Base-by-base conservation (phyloP, 1,140 invertebrate genomes). In the Drosophila kurseongensis region DNA sequence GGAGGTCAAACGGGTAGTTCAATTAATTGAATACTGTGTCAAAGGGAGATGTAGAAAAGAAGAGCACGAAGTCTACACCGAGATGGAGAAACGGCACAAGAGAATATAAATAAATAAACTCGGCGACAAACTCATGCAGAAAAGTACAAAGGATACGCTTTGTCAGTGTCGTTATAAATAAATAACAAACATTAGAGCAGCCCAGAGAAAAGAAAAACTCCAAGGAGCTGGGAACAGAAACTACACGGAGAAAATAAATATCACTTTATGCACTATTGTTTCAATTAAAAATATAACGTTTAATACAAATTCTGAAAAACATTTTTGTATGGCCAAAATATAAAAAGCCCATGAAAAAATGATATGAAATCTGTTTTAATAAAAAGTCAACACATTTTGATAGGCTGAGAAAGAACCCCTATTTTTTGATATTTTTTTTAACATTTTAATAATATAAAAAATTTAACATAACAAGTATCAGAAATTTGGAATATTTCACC, bases 141-240 rank as follows among this genome's bases (percentile, higher is more conserved):
- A 73, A 83, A 88, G 80, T 89, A 89, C 79, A 88, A 88, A 88
- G 82, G 82, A 86, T 86, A 86, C 69, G 76, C 73, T 71, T 63
- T 68, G 71, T 29, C 69, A 78, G 63, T 83, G 80, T 84, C 80
- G 80, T 80, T 89, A 88, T 88, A 88, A 88, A 88, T 88, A 88
- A 88, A 84, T 88, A 84, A 88, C 80, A 89, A 89, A 88, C 84
- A 80, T 84, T 89, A 73, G 75, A 89, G 68, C 42, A 58, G 59
- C 50, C 45, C 65, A 67, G 56, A 62, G 44, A 61, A 74, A 65
- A 74, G 52, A 56, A 66, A 16, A 57, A 52, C 59, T 42, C 36
- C 27, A 68, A 47, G 38, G 48, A 76, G 50, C 69, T 58, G 13
- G 18, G 32, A 32, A 63, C 57, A 74, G 50, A n/a, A 74, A 50